A percentile compares a stretch with the other conserved stretches of the same genome.
These are phyloP conservation scores for Syrphus vitripennis DNA, from an alignment of 2,888 invertebrate genomes.

Conservation along the genomic window DNA sequence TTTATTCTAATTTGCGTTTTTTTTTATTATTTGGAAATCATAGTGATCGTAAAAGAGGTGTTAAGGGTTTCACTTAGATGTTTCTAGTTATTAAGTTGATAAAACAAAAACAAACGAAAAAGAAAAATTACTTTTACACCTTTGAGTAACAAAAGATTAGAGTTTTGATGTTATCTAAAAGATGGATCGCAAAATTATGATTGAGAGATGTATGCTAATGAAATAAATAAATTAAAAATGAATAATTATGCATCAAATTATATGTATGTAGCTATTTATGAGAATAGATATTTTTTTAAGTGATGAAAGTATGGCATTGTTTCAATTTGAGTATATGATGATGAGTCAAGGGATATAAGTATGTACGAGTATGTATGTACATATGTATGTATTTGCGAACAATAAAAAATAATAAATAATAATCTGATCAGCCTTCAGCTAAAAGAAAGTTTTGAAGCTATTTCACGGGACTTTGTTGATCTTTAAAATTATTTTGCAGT, in stretches of 20 bases:
- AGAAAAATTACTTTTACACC: neutral
- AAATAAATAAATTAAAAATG: neutral
- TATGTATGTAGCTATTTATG: neutral
- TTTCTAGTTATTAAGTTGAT: neutral
- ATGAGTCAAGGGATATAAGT: neutral
- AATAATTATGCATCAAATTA: neutral
- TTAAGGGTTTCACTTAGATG: neutral
- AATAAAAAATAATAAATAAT: too few relatives aligned
- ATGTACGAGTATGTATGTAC: too few relatives aligned
- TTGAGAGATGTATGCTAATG: neutral
- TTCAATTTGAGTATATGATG: neutral
- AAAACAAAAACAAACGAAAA: neutral
- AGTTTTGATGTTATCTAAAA: neutral
- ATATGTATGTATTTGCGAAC: neutral
- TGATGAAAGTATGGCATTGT: neutral
- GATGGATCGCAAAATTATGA: neutral
- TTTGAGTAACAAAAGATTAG: neutral
- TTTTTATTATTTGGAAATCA: neutral
- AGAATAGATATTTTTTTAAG: neutral
- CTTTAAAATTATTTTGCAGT: too few relatives aligned
- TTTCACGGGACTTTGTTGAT: too few relatives aligned
- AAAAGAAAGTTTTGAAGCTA: too few relatives aligned
- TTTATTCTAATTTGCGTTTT: neutral
- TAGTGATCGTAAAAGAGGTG: neutral
- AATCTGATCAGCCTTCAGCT: too few relatives aligned